Conservation (phyloP, 2,888 invertebrate species). For the Eilema sororculum region DNA sequence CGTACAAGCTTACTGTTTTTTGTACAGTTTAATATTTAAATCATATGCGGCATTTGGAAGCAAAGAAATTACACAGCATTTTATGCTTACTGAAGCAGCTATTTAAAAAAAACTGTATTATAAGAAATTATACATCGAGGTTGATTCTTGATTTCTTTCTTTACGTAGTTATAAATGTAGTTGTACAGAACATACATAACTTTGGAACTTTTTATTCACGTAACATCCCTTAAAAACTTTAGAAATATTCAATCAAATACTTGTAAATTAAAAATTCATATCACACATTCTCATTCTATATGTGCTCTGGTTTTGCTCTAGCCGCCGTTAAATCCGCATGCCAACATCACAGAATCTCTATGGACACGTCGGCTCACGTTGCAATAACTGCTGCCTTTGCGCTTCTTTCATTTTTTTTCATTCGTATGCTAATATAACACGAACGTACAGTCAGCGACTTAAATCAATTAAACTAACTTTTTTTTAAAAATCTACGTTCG, state of each 20-base stretch:
- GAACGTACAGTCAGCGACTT: background rate
- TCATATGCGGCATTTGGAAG: background rate
- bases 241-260: background rate
- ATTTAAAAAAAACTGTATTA: too few relatives aligned
- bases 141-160: too few relatives aligned
- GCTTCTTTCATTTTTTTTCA: conserved; percentile 6
- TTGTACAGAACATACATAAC: too few relatives aligned
- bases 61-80: too few relatives aligned
- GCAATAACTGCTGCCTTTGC: conserved; percentile 17
- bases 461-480: background rate
- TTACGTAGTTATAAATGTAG: too few relatives aligned
- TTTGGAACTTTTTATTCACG: too few relatives aligned
- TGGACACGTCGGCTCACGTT: conserved; percentile 18
- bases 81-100: too few relatives aligned
- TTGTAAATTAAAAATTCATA: conserved; percentile 8
- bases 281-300: background rate
- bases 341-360: conserved; percentile 12
- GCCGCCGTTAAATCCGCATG: background rate
- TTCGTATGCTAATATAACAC: conserved; percentile 13
- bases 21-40: background rate
- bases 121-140: too few relatives aligned
- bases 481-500: background rate
- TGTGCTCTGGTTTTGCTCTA: too few relatives aligned
- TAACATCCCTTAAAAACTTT: too few relatives aligned
- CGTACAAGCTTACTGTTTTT: background rate